phyloP scores from a whole-genome alignment of 2,797 vertebrate species.

The Sebastes hopkinsi region DNA sequence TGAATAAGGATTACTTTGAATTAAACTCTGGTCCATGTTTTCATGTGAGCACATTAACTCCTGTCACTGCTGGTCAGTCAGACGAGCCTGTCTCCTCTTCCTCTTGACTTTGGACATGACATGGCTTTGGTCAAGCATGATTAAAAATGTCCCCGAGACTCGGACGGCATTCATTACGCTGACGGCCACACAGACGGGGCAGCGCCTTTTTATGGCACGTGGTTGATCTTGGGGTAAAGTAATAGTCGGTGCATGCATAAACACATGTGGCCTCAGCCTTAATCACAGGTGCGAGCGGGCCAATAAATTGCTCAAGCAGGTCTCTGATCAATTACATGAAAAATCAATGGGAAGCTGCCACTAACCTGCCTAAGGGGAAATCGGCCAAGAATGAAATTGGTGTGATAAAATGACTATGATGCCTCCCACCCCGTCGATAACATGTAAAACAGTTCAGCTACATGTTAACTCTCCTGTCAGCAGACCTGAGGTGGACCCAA shows the following conservation, averaged over 20 bases:
- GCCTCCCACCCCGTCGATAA: constrained; percentile 83
- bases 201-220: constrained; percentile 5
- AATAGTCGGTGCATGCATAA: constrained; percentile 66
- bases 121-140: constrained; percentile 56
- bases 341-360: constrained; percentile 88
- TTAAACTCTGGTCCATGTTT: constrained; percentile 65
- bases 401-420: constrained; percentile 88
- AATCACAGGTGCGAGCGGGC: constrained; percentile 87
- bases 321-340: constrained; percentile 91
- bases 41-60: constrained; percentile 64
- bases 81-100: constrained; percentile 35
- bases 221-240: constrained; percentile 63
- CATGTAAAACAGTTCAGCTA: constrained; percentile 84
- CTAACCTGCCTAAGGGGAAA: constrained; percentile 90
- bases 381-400: constrained; percentile 91
- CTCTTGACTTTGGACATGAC: constrained; percentile 69
- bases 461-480: constrained; percentile 80
- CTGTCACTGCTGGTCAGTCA: constrained; percentile 62
- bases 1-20: constrained; percentile 67
- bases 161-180: constrained; percentile 56
- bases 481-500: constrained; percentile 79
- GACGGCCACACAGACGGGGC: constrained; percentile 47
- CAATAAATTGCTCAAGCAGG: constrained; percentile 87
- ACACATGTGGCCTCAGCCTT: constrained; percentile 75
- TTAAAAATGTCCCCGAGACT: constrained; percentile 63